Evolutionary conservation across 1,140 invertebrate species (phyloP).

Genomic region (Dendroctonus ponderosae): DNA sequence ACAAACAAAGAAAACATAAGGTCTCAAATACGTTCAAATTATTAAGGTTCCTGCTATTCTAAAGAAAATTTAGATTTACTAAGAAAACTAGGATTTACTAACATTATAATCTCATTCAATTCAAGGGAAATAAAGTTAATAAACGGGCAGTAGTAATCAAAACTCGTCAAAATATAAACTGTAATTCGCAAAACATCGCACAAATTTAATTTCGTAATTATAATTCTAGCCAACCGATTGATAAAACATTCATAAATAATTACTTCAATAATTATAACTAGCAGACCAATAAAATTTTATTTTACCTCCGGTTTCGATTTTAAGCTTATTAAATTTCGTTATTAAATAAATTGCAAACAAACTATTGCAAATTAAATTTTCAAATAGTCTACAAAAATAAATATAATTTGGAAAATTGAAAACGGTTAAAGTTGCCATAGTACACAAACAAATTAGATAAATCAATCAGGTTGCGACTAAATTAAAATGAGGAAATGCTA

Average conservation of each 20-base stretch:
- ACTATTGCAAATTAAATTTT: slow-evolving; percentile 29
- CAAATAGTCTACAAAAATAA: slow-evolving; percentile 25
- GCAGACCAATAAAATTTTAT: neutral
- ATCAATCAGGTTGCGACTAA: too few relatives aligned
- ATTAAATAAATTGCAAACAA: slow-evolving; percentile 24
- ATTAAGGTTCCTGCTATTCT: too few relatives aligned
- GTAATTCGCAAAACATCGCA: neutral
- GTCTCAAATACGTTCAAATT: too few relatives aligned
- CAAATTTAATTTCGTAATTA: neutral
- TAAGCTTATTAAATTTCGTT: slow-evolving; percentile 14
- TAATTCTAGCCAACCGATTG: neutral
- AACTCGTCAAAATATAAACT: neutral
- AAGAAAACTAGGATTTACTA: too few relatives aligned
- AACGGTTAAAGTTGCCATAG: slow-evolving; percentile 14
- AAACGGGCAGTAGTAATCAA: neutral
- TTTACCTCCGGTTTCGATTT: neutral
- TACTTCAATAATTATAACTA: neutral
- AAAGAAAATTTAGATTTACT: too few relatives aligned
- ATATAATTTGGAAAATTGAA: slow-evolving; percentile 31
- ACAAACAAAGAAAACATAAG: too few relatives aligned
- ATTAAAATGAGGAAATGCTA: too few relatives aligned
- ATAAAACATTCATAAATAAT: neutral
- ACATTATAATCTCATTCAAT: too few relatives aligned
- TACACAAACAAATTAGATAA: too few relatives aligned
- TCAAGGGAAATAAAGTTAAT: too few relatives aligned